Base-by-base conservation (phyloP, 2,888 invertebrate species). In the Buathra laborator region DNA sequence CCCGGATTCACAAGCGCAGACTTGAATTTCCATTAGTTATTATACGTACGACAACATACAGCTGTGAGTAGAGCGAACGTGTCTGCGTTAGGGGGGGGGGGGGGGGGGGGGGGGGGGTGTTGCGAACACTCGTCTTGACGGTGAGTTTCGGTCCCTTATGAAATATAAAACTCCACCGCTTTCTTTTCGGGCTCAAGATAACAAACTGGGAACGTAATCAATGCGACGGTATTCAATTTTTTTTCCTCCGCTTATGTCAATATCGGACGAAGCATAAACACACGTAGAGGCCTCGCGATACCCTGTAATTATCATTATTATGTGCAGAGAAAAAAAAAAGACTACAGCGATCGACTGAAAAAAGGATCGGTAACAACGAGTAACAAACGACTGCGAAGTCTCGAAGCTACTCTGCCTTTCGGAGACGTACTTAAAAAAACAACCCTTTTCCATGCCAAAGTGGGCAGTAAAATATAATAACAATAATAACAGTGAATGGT, bases 1-100 rank as follows among this genome's bases (percentile, higher is more conserved):
- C 89, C 88, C 90, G 88, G 89, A 92, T 92, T 90, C 90, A 87
- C 89, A 87, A 81, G 85, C 88, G 89, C 64, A 83, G 90, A 90
- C 90, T 92, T 89, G 90, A 90, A 91, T 91, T 91, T 90, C 90
- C 90, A 92, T 92, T 92, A 91, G 90, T 91, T 91, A 89, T 89
- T 75, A 51, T 76, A 59, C 70, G 66, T 46, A 48, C 37, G 37
- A 19, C 16, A 59, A 10, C 24, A 76, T 43, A 46, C 12, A 66
- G 24, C 75, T 12, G 74, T 32, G 32, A 37, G 37, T 1, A 29
- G 14, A n/a, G 29, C n/a, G 24, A 53, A 48, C 66, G 43, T 51
- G 51, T 43, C 59, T 59, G 59, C 48, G 48, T n/a, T 48, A 2
- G 24, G 24, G 24, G 24, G 24, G 24, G 24, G 24, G 24, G 24